Evolutionary conservation across 1,140 invertebrate species (phyloP), one percentile per base, ranked within the genome.

Genomic region (Drosophila bifasciata): DNA sequence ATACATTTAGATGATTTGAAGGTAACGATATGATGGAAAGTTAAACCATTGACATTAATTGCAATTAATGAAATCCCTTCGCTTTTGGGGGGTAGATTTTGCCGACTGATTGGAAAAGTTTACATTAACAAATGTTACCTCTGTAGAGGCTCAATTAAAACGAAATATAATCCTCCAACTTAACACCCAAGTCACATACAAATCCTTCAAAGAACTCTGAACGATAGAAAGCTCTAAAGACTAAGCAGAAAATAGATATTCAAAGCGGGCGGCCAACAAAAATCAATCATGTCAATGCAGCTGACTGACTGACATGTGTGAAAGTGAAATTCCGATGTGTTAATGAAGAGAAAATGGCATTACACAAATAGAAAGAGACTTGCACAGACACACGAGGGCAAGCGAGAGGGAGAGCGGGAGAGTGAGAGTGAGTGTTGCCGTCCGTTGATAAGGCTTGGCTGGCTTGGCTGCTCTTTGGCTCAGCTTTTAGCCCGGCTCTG

Each of bases 311-410:
- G 61, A 80, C 62, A 64, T 68, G 80, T 84, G 80, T 73, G 67
- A 84, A 84, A 84, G 80, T 74, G 70, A 74, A 74, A 74, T 74
- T 74, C 70, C 77, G 39, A 73, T 64, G 45, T 76, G 79, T 55
- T 73, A 72, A 79, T 62, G 51, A 50, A 79, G 80, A 76, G 80
- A 84, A 84, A 84, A 69, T 70, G 58, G 52, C 61, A 73, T 64
- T 74, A 74, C 59, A 73, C 70, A 74, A 73, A 68, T 41, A 68
- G 63, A 46, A 53, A 68, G 48, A 70, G 67, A 70, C 57, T 44
- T 45, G 45, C 53, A 74, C 79, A 43, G 56, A 45, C 39, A 56
- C 23, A 9, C 9, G 28, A 9, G 28, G 11, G 32, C 11, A 1
- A 11, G n/a, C n/a, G 11, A 36, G 11, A 25, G 23, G 23, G 23